Evolutionary conservation across 2,113 vertebrate species (phyloP), one percentile per base, ranked within the genome.

Genomic region (Tichodroma muraria): DNA sequence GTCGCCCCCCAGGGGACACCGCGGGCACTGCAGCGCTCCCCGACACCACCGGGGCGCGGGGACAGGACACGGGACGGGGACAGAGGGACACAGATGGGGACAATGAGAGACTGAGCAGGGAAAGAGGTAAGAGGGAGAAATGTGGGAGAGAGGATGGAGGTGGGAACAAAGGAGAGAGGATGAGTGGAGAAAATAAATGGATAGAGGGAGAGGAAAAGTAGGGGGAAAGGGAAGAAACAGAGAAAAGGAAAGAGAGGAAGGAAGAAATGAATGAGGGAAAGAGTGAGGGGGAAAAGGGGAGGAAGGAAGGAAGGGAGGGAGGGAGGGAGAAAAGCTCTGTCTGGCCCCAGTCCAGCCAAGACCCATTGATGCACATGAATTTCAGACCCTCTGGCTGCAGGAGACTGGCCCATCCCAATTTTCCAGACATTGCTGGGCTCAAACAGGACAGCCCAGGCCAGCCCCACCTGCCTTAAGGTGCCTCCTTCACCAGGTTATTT

Each of bases 1-100:
- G 93, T 69, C 95, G 95, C 96, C 97, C 85, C 38, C 97, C 75
- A 80, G 78, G 14, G 97, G 95, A 50, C 35, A 53, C 1, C 1
- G 42, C 0, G 47, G 68, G 91, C 11, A 2, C 31, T 90, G 91
- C 95, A 92, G 12, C 42, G 49, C 31, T 15, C 45, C 28, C 20
- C 35, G 82, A n/a, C 18, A 18, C 33, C 13, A 52, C 52, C 63
- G 40, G 77, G 56, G 7, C 15, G 27, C 8, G 9, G 5, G 35
- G 35, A 53, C 68, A n/a, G 42, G 42, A 42, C 42, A 42, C 14
- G 42, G 42, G 42, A 42, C 6, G 15, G 15, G 49, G 49, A 40
- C 28, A 37, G 13, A 5, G 8, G 15, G 15, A 37, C n/a, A 31
- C 45, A 8, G 4, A 12, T 6, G 13, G 37, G 16, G 15, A 6